phyloP scores from a whole-genome alignment of 2,888 invertebrate genomes.

The Drosophila fulvimacula region DNA sequence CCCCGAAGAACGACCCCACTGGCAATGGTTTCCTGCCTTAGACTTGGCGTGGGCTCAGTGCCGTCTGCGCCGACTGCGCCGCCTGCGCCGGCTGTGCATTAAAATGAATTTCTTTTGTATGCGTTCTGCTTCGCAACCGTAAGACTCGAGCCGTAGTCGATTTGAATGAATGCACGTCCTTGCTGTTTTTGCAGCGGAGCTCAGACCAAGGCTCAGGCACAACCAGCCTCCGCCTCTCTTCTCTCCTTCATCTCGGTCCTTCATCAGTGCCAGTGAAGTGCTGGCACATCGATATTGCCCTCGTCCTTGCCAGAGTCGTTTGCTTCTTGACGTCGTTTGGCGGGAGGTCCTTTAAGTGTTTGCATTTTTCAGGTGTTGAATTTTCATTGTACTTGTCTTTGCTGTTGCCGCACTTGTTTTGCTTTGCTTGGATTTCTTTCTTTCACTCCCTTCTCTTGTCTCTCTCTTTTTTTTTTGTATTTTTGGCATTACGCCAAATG shows the following conservation, averaged over 20 bases:
- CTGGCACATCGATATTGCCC: conserved; percentile 56
- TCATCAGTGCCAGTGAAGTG: conserved; percentile 45
- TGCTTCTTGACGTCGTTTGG: conserved; percentile 49
- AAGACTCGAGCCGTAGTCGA: conserved; percentile 58
- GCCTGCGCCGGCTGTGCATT: conserved; percentile 52
- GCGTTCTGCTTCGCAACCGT: conserved; percentile 48
- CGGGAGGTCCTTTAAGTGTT: conserved; percentile 72
- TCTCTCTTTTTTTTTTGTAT: conserved; percentile 31
- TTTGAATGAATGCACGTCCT: conserved; percentile 79
- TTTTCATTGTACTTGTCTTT: conserved; percentile 78
- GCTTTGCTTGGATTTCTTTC: conserved; percentile 53
- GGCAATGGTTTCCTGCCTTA: conserved; percentile 66
- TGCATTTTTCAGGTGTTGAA: conserved; percentile 79
- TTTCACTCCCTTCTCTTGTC: not conserved
- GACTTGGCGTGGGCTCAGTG: conserved; percentile 6
- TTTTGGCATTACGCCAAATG: conserved; percentile 82
- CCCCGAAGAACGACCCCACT: conserved; percentile 13
- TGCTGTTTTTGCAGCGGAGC: conserved; percentile 42
- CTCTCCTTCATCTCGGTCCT: conserved; percentile 12
- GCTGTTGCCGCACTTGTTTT: conserved; percentile 71
- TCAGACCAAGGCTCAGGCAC: conserved; percentile 35
- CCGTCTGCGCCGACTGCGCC: not conserved
- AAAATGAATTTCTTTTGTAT: conserved; percentile 77
- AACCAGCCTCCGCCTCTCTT: not conserved
- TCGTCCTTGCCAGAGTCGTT: conserved; percentile 26